Evolutionary conservation across 2,797 vertebrate species (phyloP).

Genomic region (Arctocebus calabarensis): DNA sequence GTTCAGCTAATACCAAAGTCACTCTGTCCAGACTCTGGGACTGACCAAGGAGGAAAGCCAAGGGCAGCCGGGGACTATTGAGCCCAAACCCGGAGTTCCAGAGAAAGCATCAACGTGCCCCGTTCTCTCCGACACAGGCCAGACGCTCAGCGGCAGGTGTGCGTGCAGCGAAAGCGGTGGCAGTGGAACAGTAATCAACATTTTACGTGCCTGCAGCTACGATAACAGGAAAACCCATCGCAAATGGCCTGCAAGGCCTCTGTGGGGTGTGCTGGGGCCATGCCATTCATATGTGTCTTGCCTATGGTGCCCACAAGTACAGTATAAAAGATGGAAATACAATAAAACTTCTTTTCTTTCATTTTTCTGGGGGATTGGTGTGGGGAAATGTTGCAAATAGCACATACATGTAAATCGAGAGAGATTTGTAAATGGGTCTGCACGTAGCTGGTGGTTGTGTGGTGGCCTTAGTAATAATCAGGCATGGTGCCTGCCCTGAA

Average conservation of each 20-base stretch:
- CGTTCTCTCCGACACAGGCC: conserved; percentile 49
- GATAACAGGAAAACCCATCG: conserved; percentile 54
- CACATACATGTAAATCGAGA: conserved; percentile 57
- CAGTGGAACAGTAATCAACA: conserved; percentile 65
- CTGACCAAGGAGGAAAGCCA: background rate
- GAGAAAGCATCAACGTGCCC: background rate
- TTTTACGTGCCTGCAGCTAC: conserved; percentile 53
- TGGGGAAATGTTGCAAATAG: conserved; percentile 56
- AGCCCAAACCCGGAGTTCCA: background rate
- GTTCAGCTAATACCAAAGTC: background rate
- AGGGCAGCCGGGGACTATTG: background rate
- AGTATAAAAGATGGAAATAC: conserved; percentile 69
- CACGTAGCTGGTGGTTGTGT: background rate
- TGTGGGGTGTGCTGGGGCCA: background rate
- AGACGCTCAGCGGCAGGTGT: conserved; percentile 63
- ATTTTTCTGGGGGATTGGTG: background rate
- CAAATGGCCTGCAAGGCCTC: conserved; percentile 65
- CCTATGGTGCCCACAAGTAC: conserved; percentile 45
- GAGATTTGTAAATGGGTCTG: conserved; percentile 62
- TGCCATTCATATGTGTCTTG: conserved; percentile 59
- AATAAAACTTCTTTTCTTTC: conserved; percentile 64
- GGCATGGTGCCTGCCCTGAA: background rate
- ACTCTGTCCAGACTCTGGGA: background rate
- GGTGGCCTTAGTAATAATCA: conserved; percentile 38
- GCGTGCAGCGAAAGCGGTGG: conserved; percentile 9